phyloP scores from a whole-genome alignment of 2,113 vertebrate species.

The Sprattus sprattus region DNA sequence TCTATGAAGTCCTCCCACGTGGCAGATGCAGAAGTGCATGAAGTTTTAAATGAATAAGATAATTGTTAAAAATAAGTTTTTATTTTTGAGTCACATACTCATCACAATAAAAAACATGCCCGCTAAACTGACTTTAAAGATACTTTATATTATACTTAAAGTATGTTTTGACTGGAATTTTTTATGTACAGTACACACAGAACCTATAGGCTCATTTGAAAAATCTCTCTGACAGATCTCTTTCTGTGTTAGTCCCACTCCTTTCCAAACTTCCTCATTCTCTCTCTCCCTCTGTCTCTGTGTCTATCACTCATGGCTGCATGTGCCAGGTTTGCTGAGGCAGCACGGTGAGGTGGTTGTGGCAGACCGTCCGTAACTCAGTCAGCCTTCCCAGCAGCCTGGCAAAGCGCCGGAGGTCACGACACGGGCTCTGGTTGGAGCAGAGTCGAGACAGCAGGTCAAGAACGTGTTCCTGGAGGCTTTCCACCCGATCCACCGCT shows the following conservation, averaged over 20 bases:
- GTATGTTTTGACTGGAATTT: slow-evolving; percentile 4
- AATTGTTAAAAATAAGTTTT: slow-evolving; percentile 1
- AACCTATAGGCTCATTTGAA: neutral
- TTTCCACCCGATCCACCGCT: slow-evolving; percentile 81
- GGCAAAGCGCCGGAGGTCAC: slow-evolving; percentile 81
- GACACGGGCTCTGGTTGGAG: slow-evolving; percentile 72
- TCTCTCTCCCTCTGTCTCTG: neutral
- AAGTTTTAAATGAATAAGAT: neutral
- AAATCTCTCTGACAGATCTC: neutral
- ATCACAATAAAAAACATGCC: slow-evolving; percentile 9
- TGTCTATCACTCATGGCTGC: slow-evolving; percentile 29
- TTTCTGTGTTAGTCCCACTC: neutral
- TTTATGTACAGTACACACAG: slow-evolving; percentile 3
- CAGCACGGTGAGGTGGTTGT: slow-evolving; percentile 83
- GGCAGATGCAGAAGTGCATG: neutral
- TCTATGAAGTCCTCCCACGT: neutral
- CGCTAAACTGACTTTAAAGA: neutral
- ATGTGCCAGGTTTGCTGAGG: slow-evolving; percentile 59
- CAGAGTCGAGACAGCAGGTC: slow-evolving; percentile 84
- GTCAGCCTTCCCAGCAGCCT: slow-evolving; percentile 83
- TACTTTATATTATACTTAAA: neutral
- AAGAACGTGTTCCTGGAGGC: slow-evolving; percentile 86
- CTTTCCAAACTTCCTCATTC: neutral
- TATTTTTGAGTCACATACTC: neutral
- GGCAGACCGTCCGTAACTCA: slow-evolving; percentile 83